Evolutionary conservation across 2,797 vertebrate species (phyloP), one percentile per base, ranked within the genome.

Genomic region (Gobio occitaniae): DNA sequence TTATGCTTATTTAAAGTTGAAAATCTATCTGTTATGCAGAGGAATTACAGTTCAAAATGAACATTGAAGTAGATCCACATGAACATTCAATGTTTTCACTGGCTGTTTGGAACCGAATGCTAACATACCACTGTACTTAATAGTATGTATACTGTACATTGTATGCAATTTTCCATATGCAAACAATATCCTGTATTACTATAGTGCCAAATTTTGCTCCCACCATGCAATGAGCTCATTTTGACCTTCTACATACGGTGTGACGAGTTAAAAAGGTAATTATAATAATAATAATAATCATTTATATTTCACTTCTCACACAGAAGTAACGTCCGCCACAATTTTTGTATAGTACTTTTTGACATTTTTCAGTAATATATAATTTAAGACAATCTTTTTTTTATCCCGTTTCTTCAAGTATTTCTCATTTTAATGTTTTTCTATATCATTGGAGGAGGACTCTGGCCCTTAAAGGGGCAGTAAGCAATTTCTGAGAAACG

Each of bases 381-480:
- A 41, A n/a, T 70, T 70, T 21, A 47, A 70, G 21, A 17, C 11
- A 44, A 69, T 25, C 25, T 25, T 25, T 25, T 48, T 47, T 48
- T 48, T 13, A 48, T 48, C 3, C 47, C 12, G 4, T 11, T 12
- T 48, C 11, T 11, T 13, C 13, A 13, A 13, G 3, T 48, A 48
- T 13, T 44, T 8, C 8, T 44, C 9, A 44, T 44, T 44, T 44
- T 2, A 44, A 48, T 16, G 15, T 50, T 19, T 11, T 68, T 66
- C 3, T 6, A 1, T 70, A 41, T 70, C 19, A 68, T 70, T 83
- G 16, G 74, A 78, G 84, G 69, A 32, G 72, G 66, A 75, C 74
- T 78, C 52, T 81, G 66, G 68, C 59, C 21, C 21, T 61, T 61
- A 25, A 61, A 61, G 11, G 10, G 25, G 11, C 59, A 61, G 59